Base-by-base conservation (phyloP, 2,113 vertebrate species). In the Pelodiscus sinensis region DNA sequence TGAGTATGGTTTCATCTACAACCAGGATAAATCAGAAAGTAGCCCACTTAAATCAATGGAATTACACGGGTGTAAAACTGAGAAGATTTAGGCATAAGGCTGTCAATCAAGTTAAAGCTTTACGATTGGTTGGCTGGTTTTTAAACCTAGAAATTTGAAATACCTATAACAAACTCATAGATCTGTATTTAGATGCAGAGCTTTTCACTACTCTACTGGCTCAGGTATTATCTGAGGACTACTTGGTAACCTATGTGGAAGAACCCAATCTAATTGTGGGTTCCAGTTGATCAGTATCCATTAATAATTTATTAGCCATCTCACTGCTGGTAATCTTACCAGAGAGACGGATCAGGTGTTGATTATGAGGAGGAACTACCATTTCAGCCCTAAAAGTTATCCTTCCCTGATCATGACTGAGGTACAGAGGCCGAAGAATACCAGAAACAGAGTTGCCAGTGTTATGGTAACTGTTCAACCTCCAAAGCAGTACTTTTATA, bases 381-480 rank as follows among this genome's bases (percentile, higher is more conserved):
- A 15, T 65, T 2, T 35, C 16, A 35, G 31, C 65, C 65, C 65
- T 68, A 79, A 80, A 62, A 52, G 71, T 38, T 81, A 21, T 73
- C 22, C 13, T 56, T 84, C 27, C 27, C 25, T 58, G 14, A 50
- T 58, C 22, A 79, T 21, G 35, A 10, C 44, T 44, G 38, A 50
- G 71, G 71, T 22, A 12, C 4, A 79, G 18, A 31, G 11, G 1
- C 68, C 73, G 68, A 56, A 4, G 9, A 62, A 90, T 44, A 38
- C 4, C 2, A 3, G 35, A 0, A 1, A 10, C 1, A 1, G 0
- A 0, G 31, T 57, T 81, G 86, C 38, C 68, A 93, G 50, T 54
- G 81, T 78, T 27, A 3, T 27, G 81, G 73, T 55, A 92, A 25
- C 58, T 1, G 31, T 0, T 25, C 82, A 85, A 44, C 35, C 60